These are phyloP conservation scores for Streptopelia turtur DNA, from an alignment of 2,797 vertebrate genomes.

Conservation along the genomic window DNA sequence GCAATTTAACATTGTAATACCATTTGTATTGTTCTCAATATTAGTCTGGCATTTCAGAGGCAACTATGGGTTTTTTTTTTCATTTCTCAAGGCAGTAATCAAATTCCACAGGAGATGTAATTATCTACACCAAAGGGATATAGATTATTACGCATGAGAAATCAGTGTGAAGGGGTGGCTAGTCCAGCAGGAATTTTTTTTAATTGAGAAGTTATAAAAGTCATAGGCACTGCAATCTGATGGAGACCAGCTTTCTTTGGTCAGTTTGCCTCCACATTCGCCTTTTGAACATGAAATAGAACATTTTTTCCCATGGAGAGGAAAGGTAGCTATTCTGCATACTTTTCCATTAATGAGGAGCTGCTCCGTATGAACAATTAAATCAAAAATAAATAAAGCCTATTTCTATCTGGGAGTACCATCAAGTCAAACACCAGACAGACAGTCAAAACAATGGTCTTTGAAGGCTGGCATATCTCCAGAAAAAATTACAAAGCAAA, in stretches of 20 bases:
- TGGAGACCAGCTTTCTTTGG: not conserved
- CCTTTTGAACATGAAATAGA: not conserved
- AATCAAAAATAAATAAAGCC: slow-evolving; percentile 31
- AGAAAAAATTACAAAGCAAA: slow-evolving; percentile 36
- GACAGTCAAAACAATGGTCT: slow-evolving; percentile 32
- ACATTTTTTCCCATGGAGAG: not conserved
- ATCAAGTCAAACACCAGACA: not conserved
- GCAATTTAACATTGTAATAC: not conserved
- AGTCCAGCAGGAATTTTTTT: not conserved
- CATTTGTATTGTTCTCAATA: not conserved
- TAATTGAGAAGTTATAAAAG: not conserved
- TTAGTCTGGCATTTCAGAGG: not conserved
- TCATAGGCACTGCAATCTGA: not conserved
- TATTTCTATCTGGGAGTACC: slow-evolving; percentile 3
- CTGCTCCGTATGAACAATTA: slow-evolving; percentile 11
- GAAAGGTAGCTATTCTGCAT: not conserved
- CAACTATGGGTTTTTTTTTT: not conserved
- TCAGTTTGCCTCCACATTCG: not conserved
- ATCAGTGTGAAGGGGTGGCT: not conserved
- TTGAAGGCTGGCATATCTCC: not conserved
- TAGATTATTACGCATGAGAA: not conserved
- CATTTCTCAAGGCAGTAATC: not conserved
- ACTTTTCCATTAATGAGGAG: not conserved
- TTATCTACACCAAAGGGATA: not conserved
- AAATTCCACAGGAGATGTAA: not conserved